These are phyloP conservation scores for Phycodurus eques DNA, from an alignment of 2,113 vertebrate genomes.

Conservation along the genomic window DNA sequence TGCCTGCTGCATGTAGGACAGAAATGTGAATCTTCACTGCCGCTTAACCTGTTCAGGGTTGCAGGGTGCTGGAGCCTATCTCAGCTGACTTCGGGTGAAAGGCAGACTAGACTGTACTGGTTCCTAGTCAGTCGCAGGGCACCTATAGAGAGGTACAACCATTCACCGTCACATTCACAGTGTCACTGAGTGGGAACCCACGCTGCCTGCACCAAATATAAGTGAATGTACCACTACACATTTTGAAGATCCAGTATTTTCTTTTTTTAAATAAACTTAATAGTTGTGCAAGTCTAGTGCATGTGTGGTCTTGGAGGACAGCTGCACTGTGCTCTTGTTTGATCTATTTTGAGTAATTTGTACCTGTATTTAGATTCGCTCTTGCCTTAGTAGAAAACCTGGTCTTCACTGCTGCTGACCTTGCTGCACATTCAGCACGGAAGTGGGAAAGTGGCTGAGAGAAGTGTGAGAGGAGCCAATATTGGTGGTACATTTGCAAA, in stretches of 20 bases:
- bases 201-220: too few relatives aligned
- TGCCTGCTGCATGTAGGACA: not conserved
- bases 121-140: too few relatives aligned
- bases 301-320: not conserved
- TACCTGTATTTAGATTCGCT: not conserved
- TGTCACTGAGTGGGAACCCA: too few relatives aligned
- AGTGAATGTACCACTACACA: not conserved
- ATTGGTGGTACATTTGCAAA: slow-evolving; percentile 19
- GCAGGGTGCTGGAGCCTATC: too few relatives aligned
- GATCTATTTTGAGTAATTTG: not conserved
- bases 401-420: not conserved
- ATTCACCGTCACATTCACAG: too few relatives aligned
- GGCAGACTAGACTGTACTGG: too few relatives aligned
- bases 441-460: slow-evolving; percentile 18
- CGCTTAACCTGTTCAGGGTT: too few relatives aligned
- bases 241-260: not conserved
- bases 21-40: not conserved
- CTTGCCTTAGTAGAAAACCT: not conserved
- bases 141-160: too few relatives aligned
- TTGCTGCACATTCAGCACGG: slow-evolving; percentile 8
- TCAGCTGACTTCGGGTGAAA: too few relatives aligned
- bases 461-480: slow-evolving; percentile 26
- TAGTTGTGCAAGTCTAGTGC: not conserved
- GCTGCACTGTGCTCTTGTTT: not conserved
- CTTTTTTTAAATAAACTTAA: not conserved